Evolutionary conservation across 2,888 invertebrate genomes (phyloP).

Genomic region (Hirtodrosophila alboralis): DNA sequence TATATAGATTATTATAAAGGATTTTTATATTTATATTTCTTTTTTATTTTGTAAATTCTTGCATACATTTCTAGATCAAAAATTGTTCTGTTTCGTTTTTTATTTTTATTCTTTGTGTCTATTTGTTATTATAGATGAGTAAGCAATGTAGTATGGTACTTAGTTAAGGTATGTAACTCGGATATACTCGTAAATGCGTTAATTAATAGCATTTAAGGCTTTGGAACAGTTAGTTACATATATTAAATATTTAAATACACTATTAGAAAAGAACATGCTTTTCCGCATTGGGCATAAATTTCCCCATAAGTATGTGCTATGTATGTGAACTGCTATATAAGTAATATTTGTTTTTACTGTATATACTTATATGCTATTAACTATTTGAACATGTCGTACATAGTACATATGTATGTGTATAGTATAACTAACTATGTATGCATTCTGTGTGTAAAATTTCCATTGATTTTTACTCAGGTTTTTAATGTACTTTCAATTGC

Average conservation of each 20-base stretch:
- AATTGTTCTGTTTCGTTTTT: constrained; percentile 51
- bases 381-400: constrained; percentile 30
- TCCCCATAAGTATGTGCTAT: constrained; percentile 16
- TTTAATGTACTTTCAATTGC: constrained; percentile 56
- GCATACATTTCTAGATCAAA: constrained; percentile 62
- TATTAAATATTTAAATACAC: constrained; percentile 34
- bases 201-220: constrained; percentile 61
- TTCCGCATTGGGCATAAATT: constrained; percentile 23
- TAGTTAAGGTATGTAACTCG: constrained; percentile 23
- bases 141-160: constrained; percentile 27
- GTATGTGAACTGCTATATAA: constrained; percentile 17
- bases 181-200: constrained; percentile 57
- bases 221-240: constrained; percentile 64
- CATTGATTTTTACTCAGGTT: constrained; percentile 17
- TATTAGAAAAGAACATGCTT: constrained; percentile 41
- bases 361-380: constrained; percentile 9
- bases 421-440: too few species aligned
- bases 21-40: constrained; percentile 8
- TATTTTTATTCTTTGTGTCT: too few species aligned
- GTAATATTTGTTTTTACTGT: background rate
- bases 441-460: constrained; percentile 23
- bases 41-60: constrained; percentile 37
- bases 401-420: constrained; percentile 10
- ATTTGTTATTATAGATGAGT: constrained; percentile 27
- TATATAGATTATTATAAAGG: constrained; percentile 1